phyloP scores from a whole-genome alignment of 2,113 vertebrate species.

The Panurus biarmicus region DNA sequence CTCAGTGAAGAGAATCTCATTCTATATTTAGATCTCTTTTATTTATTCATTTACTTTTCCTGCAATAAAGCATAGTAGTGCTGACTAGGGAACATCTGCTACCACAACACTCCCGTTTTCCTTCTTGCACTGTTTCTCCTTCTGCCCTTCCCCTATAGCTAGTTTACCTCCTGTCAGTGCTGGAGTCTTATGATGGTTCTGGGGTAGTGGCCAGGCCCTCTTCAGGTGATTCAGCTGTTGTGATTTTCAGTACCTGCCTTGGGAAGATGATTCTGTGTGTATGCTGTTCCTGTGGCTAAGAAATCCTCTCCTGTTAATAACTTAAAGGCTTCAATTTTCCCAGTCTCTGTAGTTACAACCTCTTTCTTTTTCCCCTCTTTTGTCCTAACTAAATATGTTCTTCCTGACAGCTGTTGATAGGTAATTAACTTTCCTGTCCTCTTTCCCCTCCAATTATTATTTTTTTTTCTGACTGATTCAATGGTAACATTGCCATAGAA shows the following conservation, averaged over 20 bases:
- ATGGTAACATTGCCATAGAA: background rate
- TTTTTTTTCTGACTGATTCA: background rate
- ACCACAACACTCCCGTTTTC: background rate
- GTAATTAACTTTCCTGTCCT: background rate
- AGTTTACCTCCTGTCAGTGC: background rate
- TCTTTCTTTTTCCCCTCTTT: background rate
- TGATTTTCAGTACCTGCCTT: background rate
- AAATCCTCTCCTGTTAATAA: background rate
- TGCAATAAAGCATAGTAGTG: background rate
- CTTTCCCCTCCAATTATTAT: background rate
- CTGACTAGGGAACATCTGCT: background rate
- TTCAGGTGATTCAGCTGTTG: background rate
- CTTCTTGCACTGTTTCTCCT: background rate
- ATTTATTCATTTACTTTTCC: slow-evolving; percentile 22
- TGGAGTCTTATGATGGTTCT: background rate
- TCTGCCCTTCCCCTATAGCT: background rate
- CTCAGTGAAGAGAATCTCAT: background rate
- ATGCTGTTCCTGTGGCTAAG: background rate
- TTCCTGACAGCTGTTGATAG: background rate
- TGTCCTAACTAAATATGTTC: background rate
- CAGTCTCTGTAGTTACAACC: background rate
- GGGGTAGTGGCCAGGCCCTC: background rate
- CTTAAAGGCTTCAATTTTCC: background rate
- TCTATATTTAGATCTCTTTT: slow-evolving; percentile 15
- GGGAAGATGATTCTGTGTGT: background rate